Evolutionary conservation across 1,140 invertebrate species (phyloP).

Genomic region (Nymphalis io): DNA sequence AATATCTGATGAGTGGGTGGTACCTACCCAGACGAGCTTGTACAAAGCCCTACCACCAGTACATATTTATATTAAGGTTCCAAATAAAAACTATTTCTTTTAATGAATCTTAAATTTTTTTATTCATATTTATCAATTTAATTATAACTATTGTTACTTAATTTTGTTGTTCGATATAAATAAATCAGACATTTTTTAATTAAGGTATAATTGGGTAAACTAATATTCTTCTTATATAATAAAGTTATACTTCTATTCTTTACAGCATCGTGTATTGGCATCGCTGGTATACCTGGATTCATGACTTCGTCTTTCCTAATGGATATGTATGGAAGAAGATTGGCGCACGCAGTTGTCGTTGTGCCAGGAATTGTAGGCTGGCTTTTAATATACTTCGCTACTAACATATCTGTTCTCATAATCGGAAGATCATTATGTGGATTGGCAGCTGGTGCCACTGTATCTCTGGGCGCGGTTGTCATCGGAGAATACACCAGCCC

Average conservation of each 20-base stretch:
- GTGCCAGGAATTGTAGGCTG: slow-evolving; percentile 58
- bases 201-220: too few relatives aligned
- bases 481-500: slow-evolving; percentile 68
- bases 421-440: slow-evolving; percentile 56
- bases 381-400: slow-evolving; percentile 55
- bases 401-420: slow-evolving; percentile 45
- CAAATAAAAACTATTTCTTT: too few relatives aligned
- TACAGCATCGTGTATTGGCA: slow-evolving; percentile 60
- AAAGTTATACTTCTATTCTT: slow-evolving; percentile 15
- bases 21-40: too few relatives aligned
- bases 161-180: too few relatives aligned
- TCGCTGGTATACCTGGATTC: slow-evolving; percentile 56
- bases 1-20: too few relatives aligned
- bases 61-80: too few relatives aligned
- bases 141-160: too few relatives aligned
- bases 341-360: slow-evolving; percentile 47
- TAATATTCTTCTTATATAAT: too few relatives aligned
- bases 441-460: slow-evolving; percentile 51
- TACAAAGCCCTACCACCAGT: too few relatives aligned
- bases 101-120: too few relatives aligned
- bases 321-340: slow-evolving; percentile 55
- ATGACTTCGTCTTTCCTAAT: slow-evolving; percentile 56
- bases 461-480: slow-evolving; percentile 60
- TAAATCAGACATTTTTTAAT: too few relatives aligned
- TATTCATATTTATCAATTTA: too few relatives aligned